Evolutionary conservation across 92 coral and sea anemone species (phyloP).

Genomic region (Zoanthus sansibaricus): DNA sequence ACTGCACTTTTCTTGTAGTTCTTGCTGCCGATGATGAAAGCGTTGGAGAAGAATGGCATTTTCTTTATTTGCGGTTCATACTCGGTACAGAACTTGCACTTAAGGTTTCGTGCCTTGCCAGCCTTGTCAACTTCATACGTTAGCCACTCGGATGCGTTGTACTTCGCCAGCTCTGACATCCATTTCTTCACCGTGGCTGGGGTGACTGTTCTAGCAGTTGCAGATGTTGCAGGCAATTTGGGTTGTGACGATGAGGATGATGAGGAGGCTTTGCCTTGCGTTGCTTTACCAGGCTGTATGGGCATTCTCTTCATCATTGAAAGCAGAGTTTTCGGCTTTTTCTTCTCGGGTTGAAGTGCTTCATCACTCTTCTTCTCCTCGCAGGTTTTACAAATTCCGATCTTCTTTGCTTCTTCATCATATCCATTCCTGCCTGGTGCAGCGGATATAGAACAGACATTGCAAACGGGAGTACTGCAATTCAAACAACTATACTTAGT

Average conservation of each 20-base stretch:
- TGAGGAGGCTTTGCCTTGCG: slow-evolving; percentile 35
- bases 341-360: slow-evolving; percentile 30
- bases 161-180: slow-evolving; percentile 57
- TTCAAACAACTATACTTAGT: slow-evolving; percentile 9
- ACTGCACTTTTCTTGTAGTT: slow-evolving; percentile 55
- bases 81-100: slow-evolving; percentile 57
- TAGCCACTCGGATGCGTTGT: slow-evolving; percentile 58
- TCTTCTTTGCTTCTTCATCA: slow-evolving; percentile 11
- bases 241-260: slow-evolving; percentile 34
- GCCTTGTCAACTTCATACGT: slow-evolving; percentile 56
- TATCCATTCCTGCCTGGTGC: slow-evolving; percentile 15
- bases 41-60: slow-evolving; percentile 57
- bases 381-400: slow-evolving; percentile 17
- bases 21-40: slow-evolving; percentile 48
- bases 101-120: slow-evolving; percentile 61
- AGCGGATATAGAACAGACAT: slow-evolving; percentile 15
- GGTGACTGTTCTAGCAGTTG: slow-evolving; percentile 53
- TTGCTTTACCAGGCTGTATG: slow-evolving; percentile 33
- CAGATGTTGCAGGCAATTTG: slow-evolving; percentile 33
- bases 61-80: slow-evolving; percentile 53
- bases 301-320: slow-evolving; percentile 32
- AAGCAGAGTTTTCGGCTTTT: slow-evolving; percentile 32
- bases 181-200: slow-evolving; percentile 54
- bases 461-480: slow-evolving; percentile 16
- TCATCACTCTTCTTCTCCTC: slow-evolving; percentile 33